These are phyloP conservation scores for Dendrophyllia cribrosa DNA, from an alignment of 64 coral and sea anemone species.

Conservation along the genomic window DNA sequence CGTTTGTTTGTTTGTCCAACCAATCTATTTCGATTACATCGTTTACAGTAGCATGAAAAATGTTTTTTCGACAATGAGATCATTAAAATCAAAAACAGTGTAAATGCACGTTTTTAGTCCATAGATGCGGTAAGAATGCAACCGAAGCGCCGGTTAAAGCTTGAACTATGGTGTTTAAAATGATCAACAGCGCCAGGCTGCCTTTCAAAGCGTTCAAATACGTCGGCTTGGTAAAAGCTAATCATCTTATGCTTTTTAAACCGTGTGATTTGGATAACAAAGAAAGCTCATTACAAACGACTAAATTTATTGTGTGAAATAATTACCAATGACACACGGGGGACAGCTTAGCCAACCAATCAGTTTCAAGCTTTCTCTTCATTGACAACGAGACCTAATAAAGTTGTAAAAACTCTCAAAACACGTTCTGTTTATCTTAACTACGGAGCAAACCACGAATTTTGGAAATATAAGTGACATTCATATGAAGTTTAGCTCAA, in stretches of 20 bases:
- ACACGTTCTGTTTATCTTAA: background rate
- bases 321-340: conserved; percentile 8
- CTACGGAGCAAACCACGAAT: background rate
- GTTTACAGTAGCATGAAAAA: background rate
- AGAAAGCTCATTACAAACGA: conserved; percentile 39
- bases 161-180: background rate
- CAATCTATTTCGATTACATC: conserved; percentile 54
- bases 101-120: too few relatives aligned
- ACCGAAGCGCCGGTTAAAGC: background rate
- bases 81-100: too few relatives aligned
- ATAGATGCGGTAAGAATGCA: background rate
- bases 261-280: conserved; percentile 46
- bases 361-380: background rate
- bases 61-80: background rate
- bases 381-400: conserved; percentile 46
- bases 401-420: conserved; percentile 30
- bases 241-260: conserved; percentile 19
- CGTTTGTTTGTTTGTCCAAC: conserved; percentile 41
- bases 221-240: conserved; percentile 9
- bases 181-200: background rate
- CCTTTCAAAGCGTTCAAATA: background rate
- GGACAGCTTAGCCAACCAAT: background rate
- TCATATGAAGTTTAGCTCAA: background rate
- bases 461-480: background rate
- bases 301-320: background rate